Evolutionary conservation across 1,140 invertebrate genomes (phyloP).

Genomic region (Nomia melanderi): DNA sequence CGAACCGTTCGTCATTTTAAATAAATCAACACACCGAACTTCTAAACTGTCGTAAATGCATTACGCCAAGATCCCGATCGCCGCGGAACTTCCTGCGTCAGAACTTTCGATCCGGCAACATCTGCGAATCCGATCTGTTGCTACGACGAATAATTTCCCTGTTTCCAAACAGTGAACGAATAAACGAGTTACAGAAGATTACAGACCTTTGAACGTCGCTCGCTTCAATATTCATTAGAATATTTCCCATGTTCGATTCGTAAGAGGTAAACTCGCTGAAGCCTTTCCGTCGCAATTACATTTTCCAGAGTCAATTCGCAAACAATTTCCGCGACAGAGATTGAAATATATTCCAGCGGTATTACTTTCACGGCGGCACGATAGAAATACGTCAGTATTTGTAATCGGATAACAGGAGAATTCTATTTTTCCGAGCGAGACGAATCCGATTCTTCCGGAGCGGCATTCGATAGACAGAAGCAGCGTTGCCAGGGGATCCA

Average conservation of each 20-base stretch:
- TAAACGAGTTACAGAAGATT: no score
- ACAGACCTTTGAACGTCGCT: no score
- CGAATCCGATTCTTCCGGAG: neutral
- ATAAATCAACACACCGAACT: slow-evolving; percentile 39
- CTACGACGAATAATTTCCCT: neutral
- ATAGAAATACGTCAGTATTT: neutral
- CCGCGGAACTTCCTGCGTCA: slow-evolving; percentile 7
- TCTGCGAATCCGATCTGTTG: neutral
- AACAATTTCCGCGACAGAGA: no score
- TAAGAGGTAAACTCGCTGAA: no score
- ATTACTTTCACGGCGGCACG: neutral
- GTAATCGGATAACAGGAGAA: slow-evolving; percentile 25
- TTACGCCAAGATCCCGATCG: slow-evolving; percentile 15
- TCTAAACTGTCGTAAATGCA: slow-evolving; percentile 33
- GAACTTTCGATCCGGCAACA: slow-evolving; percentile 3
- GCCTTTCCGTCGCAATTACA: no score
- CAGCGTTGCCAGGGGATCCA: neutral
- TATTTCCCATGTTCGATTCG: no score
- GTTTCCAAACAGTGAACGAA: no score
- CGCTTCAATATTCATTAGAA: no score
- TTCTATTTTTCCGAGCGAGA: neutral
- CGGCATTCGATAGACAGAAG: neutral
- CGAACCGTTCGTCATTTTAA: slow-evolving; percentile 33
- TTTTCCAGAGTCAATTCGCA: no score
- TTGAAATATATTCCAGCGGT: no score